Percentiles rank a stretch among this genome's conserved stretches.
Evolutionary conservation across 1,140 invertebrate species (phyloP).

Genomic region (Ridgeia piscesae): DNA sequence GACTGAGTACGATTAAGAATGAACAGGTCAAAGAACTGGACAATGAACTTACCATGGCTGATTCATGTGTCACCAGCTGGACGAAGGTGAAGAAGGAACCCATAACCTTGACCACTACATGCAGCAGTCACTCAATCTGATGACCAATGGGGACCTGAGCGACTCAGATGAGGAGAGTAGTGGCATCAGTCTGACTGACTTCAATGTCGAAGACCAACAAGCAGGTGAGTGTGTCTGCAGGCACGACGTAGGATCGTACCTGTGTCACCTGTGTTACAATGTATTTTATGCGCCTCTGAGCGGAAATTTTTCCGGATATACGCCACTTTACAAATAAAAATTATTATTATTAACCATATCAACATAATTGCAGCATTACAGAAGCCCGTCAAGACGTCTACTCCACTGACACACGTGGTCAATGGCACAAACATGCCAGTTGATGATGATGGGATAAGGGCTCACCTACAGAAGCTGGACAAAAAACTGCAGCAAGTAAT

Average conservation of each 20-base stretch:
- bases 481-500: not conserved
- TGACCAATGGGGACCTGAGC: slow-evolving; percentile 21
- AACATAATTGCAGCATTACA: not conserved
- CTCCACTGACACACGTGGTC: not conserved
- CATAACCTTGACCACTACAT: not conserved
- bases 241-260: not conserved
- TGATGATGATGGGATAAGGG: not conserved
- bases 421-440: not conserved
- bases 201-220: slow-evolving; percentile 22
- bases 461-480: not conserved
- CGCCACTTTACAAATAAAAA: no score
- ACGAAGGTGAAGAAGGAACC: not conserved
- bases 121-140: not conserved
- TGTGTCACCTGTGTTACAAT: no score
- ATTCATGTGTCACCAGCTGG: not conserved
- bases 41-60: not conserved
- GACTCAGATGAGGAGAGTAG: slow-evolving; percentile 27
- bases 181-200: slow-evolving; percentile 24
- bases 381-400: not conserved
- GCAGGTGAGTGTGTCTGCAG: not conserved
- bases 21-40: not conserved
- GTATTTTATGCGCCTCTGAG: no score
- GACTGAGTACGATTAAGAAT: not conserved
- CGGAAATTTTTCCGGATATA: no score
- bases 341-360: no score